Conservation (phyloP, 92 coral and sea anemone species). For the Palythoa caribaeorum region DNA sequence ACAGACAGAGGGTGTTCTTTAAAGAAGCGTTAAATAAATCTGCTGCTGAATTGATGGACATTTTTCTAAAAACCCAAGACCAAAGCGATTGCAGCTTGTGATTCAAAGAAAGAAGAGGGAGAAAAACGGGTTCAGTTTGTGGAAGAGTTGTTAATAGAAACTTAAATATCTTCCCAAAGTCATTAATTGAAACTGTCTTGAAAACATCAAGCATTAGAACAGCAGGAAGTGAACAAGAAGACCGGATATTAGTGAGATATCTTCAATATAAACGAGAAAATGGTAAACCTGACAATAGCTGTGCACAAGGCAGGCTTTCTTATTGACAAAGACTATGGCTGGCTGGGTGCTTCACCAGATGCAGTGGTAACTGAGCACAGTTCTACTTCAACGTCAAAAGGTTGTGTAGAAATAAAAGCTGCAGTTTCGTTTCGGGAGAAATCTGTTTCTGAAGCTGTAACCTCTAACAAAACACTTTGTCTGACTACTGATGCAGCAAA, state of each 20-base stretch:
- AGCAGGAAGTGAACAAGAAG: slow-evolving; percentile 51
- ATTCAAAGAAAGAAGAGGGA: no score
- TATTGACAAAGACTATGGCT: slow-evolving; percentile 41
- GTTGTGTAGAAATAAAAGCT: slow-evolving; percentile 21
- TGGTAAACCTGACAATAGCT: slow-evolving; percentile 16
- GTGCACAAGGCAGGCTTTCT: slow-evolving; percentile 34
- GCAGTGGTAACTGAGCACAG: not conserved
- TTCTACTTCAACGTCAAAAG: not conserved
- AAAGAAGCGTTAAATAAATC: no score
- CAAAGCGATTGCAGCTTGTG: no score
- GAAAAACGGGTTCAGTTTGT: no score
- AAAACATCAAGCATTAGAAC: slow-evolving; percentile 27
- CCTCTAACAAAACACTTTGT: slow-evolving; percentile 51
- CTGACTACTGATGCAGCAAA: slow-evolving; percentile 51
- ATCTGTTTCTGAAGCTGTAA: slow-evolving; percentile 30
- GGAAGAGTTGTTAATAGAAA: no score
- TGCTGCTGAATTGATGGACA: no score
- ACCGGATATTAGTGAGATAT: slow-evolving; percentile 29
- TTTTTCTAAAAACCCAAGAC: no score
- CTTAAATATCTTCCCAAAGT: no score
- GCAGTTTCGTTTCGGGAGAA: slow-evolving; percentile 29
- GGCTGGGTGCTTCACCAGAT: slow-evolving; percentile 49
- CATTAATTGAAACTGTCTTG: slow-evolving; percentile 25
- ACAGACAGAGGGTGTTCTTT: no score
- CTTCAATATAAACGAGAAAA: not conserved